Base-by-base conservation (phyloP, 2,888 invertebrate species). In the Bellardia pandia region DNA sequence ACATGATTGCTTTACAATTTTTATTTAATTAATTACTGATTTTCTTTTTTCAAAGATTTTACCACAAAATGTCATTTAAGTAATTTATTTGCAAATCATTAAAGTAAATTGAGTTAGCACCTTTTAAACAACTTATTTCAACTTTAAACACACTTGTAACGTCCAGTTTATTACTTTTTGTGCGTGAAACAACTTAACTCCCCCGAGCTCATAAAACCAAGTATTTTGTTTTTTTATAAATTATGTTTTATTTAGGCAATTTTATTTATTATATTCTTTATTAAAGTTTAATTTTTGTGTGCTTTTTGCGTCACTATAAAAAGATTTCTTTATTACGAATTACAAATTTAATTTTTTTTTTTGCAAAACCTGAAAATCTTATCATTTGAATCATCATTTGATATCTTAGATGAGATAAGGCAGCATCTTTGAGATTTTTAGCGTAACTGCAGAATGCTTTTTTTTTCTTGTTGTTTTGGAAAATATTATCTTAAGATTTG, bases 381-480 rank as follows among this genome's bases (percentile, higher is more conserved):
- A 81, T 79, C 79, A 74, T 74, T 72, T 81, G n/a, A 66, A 23
- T 23, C 23, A 23, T 53, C 42, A 42, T 42, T 45, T 60, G 76
- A 40, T 81, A 78, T 78, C 78, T 81, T 30, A 77, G 60, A 23
- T 85, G 42, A 85, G 83, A 79, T 83, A 86, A 86, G 66, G 60
- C 74, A 85, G 81, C 87, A 87, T 87, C 87, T 78, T 77, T 85
- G 42, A 85, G 75, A 72, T 72, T 45, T 84, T 48, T 7, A 62
- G 51, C 60, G 81, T 78, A 74, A 68, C 72, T 80, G 72, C 80
- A 77, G 80, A 80, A 30, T 77, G 53, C n/a, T 78, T 42, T 48
- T 68, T 56, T 48, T 58, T 60, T 23, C 23, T 23, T 23, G 23
- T 23, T 23, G 23, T 23, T 23, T 23, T 23, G 23, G 23, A 23